Evolutionary conservation across 2,797 vertebrate species (phyloP).

Genomic region (Tolypeutes matacus): DNA sequence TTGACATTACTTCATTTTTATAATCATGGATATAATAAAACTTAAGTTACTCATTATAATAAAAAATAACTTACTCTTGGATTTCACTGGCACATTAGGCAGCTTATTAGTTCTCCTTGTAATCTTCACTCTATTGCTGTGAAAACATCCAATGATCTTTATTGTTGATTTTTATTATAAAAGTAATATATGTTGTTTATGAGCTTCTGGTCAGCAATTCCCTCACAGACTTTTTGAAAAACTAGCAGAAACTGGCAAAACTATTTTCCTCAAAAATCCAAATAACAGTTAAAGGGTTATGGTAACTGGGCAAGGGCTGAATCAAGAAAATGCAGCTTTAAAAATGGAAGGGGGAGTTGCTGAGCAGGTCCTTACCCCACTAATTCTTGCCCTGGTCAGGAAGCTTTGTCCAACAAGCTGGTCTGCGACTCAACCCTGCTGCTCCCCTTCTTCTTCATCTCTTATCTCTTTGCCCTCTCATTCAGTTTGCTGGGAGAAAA

Average conservation of each 20-base stretch:
- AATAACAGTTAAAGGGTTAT: no score
- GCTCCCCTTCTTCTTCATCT: neutral
- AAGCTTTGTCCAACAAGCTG: no score
- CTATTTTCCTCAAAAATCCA: no score
- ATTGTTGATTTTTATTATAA: constrained; percentile 18
- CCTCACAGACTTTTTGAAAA: no score
- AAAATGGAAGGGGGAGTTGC: no score
- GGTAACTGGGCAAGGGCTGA: no score
- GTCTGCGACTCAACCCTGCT: no score
- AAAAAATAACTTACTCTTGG: constrained; percentile 35
- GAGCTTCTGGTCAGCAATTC: no score
- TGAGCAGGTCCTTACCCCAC: no score
- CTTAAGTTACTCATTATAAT: neutral
- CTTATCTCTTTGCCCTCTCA: neutral
- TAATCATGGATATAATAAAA: constrained; percentile 33
- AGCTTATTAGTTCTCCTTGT: neutral
- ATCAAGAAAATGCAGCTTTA: no score
- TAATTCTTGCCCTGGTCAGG: no score
- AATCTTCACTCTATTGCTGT: neutral
- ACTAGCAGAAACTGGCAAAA: no score
- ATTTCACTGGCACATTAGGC: constrained; percentile 1
- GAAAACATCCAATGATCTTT: constrained; percentile 13
- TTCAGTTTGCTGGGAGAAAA: neutral
- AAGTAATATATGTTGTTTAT: neutral
- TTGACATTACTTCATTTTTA: neutral